Base-by-base conservation (phyloP, 2,797 vertebrate species). In the Chromis chromis region DNA sequence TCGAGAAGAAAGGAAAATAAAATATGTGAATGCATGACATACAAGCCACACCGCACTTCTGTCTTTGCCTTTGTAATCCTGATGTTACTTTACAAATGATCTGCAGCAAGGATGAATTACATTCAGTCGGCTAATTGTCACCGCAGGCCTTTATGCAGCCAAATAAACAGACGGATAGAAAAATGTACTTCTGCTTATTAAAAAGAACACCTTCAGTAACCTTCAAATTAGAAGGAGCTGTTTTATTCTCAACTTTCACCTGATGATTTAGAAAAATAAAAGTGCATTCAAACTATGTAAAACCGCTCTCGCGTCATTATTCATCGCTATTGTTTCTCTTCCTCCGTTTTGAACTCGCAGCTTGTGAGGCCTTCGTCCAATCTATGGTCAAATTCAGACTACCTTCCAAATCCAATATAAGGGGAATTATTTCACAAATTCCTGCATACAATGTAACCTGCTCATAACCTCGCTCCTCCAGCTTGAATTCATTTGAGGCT, bases 351-450 rank as follows among this genome's bases (percentile, higher is more conserved):
- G 49, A 70, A 74, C 53, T 56, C 31, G 56, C 68, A 66, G 70
- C 78, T 80, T 88, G 80, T 86, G 86, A 81, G 83, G 82, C 83
- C 85, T 78, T 57, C n/a, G 69, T 73, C n/a, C 49, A 73, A 79
- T 72, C 83, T 78, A 58, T 64, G 73, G 82, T 72, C 31, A 85
- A 84, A 92, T 87, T 83, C 81, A 74, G 58, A 81, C 86, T 68
- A 63, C 64, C 73, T 75, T 90, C 90, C 87, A 92, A 91, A 94
- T 92, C 80, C 91, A 94, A 95, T 94, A 94, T 93, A 89, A 89
- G 85, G 74, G 90, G 92, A 92, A 92, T 94, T 93, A 94, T 93
- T 93, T 82, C 85, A 70, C 85, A 94, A 92, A 94, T 93, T 94
- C 91, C 91, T 86, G 85, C 86, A 88, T 91, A 91, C 87, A 77